phyloP scores from a whole-genome alignment of 2,888 invertebrate species.

The Hemicrepidius hirtus region DNA sequence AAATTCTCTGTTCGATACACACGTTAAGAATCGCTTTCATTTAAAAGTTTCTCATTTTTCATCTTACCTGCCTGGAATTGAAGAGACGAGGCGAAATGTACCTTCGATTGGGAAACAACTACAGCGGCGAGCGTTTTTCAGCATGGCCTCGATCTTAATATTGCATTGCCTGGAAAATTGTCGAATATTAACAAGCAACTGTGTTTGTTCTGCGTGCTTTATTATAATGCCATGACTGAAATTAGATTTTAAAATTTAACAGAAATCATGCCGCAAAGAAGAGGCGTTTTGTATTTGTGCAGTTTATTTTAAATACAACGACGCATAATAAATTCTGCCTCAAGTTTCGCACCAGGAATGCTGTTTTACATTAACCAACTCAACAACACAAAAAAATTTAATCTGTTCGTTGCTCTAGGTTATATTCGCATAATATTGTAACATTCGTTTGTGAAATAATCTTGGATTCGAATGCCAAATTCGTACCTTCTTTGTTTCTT shows the following conservation, averaged over 20 bases:
- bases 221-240: conserved; percentile 37
- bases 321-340: conserved; percentile 2
- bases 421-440: not conserved
- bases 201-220: conserved; percentile 29
- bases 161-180: conserved; percentile 37
- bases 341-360: not conserved
- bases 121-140: conserved; percentile 15
- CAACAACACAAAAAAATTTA: conserved; percentile 11
- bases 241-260: conserved; percentile 49
- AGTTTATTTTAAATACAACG: conserved; percentile 4
- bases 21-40: not conserved
- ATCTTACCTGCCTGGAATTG: conserved; percentile 9
- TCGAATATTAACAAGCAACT: conserved; percentile 37
- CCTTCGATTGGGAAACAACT: conserved; percentile 37
- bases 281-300: conserved; percentile 3
- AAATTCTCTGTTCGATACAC: not conserved
- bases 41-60: conserved; percentile 4
- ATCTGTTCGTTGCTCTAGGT: conserved; percentile 13
- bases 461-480: no score
- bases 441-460: not conserved
- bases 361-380: not conserved
- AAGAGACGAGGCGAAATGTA: conserved; percentile 11
- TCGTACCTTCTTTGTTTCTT: no score
- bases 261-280: conserved; percentile 32
- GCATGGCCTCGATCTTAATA: conserved; percentile 31